A percentile compares a stretch with the other conserved stretches of the same genome.
These are phyloP conservation scores for Podabrus alpinus DNA, from an alignment of 2,888 invertebrate species.

Conservation along the genomic window DNA sequence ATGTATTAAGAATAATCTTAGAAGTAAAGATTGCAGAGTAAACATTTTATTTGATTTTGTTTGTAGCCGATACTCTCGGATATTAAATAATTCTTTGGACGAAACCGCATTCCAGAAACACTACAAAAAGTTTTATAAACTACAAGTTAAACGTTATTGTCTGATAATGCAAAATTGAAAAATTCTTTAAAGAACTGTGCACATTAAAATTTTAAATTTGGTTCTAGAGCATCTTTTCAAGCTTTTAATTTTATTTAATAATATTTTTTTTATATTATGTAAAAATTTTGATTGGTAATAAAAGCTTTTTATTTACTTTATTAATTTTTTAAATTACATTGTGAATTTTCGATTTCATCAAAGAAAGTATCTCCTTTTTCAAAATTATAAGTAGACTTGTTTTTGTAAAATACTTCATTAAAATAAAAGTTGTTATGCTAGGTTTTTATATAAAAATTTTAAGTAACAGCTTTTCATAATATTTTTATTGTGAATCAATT, in stretches of 20 bases:
- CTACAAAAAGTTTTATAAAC: conserved; percentile 8
- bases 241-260: not conserved
- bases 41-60: conserved; percentile 8
- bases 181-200: not conserved
- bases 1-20: not conserved
- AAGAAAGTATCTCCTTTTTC: not conserved
- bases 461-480: not conserved
- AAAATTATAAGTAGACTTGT: not conserved
- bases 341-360: not conserved
- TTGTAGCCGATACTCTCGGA: conserved; percentile 5
- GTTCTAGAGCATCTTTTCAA: not conserved
- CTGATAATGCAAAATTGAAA: conserved; percentile 8
- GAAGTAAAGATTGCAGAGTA: not conserved
- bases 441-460: not conserved
- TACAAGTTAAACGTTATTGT: conserved; percentile 4
- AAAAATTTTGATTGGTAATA: not conserved
- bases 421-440: not conserved
- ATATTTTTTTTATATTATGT: not conserved
- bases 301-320: not conserved
- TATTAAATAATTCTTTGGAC: conserved; percentile 12
- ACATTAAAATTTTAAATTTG: not conserved
- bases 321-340: not conserved
- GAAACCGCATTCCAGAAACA: conserved; percentile 1
- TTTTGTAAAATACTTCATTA: not conserved
- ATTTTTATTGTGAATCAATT: not conserved